Evolutionary conservation across 2,888 invertebrate species (phyloP).

Genomic region (Pristionchus maxplancki): DNA sequence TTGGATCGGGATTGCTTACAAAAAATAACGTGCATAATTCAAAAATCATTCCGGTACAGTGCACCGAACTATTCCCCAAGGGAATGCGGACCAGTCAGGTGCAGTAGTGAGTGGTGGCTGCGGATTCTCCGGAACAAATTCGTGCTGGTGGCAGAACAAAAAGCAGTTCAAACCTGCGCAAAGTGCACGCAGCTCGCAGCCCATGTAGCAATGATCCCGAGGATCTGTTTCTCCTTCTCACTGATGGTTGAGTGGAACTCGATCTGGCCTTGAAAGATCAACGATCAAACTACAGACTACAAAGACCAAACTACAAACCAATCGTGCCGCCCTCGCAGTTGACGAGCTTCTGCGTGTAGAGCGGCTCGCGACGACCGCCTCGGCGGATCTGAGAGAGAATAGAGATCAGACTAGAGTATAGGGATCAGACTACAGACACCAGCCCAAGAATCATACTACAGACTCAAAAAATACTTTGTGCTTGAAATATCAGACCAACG

Average conservation of each 20-base stretch:
- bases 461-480: too few species aligned
- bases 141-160: too few species aligned
- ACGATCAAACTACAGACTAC: not conserved
- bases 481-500: too few species aligned
- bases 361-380: constrained; percentile 32
- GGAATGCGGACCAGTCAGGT: too few species aligned
- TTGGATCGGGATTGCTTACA: too few species aligned
- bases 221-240: constrained; percentile 61
- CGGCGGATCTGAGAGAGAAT: not conserved
- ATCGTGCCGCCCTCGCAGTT: constrained; percentile 61
- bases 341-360: constrained; percentile 58
- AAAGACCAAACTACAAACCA: constrained; percentile 52
- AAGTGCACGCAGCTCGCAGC: constrained; percentile 67
- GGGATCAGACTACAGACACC: too few species aligned
- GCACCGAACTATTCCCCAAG: too few species aligned
- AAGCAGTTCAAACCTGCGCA: constrained; percentile 73
- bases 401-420: not conserved
- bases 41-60: too few species aligned
- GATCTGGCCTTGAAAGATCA: constrained; percentile 66
- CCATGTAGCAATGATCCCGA: constrained; percentile 72
- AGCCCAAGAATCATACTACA: not conserved
- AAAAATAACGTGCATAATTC: too few species aligned
- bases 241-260: constrained; percentile 67
- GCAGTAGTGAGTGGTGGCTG: too few species aligned
- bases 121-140: too few species aligned